Conservation (phyloP, 2,113 vertebrate genomes). For the Shinisaurus crocodilurus region DNA sequence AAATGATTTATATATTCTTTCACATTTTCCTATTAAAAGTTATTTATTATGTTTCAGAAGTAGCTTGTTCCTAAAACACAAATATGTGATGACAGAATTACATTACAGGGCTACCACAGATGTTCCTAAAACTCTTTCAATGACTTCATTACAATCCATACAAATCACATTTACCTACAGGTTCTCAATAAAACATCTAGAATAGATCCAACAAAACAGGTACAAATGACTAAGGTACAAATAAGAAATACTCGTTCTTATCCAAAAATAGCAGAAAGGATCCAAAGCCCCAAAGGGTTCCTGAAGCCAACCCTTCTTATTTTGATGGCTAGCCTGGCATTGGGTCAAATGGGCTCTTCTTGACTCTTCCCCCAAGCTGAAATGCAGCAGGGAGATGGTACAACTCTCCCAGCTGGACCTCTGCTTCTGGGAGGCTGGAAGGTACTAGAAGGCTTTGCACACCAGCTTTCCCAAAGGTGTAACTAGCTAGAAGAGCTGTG, state of each 20-base stretch:
- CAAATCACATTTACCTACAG: not conserved
- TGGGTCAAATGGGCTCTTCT: not conserved
- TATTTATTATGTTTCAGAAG: not conserved
- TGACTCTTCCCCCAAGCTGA: not conserved
- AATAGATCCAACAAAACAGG: not conserved
- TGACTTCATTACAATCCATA: not conserved
- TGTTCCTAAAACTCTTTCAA: not conserved
- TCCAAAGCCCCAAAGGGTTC: not conserved
- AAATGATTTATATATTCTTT: not conserved
- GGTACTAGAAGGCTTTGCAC: too few species aligned
- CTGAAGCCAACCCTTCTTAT: not conserved
- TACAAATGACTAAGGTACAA: not conserved
- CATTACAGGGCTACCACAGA: not conserved
- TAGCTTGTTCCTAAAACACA: not conserved
- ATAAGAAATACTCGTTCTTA: not conserved
- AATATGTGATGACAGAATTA: not conserved
- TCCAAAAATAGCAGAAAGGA: not conserved
- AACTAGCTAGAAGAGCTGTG: too few species aligned
- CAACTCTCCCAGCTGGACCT: not conserved
- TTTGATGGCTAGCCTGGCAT: not conserved
- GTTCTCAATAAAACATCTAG: not conserved
- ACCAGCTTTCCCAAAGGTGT: not conserved
- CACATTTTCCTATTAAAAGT: not conserved
- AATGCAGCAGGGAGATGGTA: not conserved
- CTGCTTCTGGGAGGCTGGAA: not conserved